A percentile compares a stretch with the other conserved stretches of the same genome.
Evolutionary conservation across 2,888 invertebrate genomes (phyloP).

Genomic region (Aproaerema taeniolella): DNA sequence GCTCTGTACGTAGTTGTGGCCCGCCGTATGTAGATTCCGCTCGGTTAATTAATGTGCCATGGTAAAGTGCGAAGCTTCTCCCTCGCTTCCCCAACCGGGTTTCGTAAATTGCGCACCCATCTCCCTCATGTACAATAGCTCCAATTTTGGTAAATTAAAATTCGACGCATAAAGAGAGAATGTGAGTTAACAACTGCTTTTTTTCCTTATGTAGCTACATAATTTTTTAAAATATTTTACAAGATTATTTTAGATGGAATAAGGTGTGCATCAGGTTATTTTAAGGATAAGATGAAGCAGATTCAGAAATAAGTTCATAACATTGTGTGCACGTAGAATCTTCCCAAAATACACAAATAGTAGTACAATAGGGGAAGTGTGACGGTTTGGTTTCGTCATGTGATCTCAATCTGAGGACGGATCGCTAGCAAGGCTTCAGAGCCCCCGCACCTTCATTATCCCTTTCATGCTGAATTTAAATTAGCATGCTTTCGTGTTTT

Average conservation of each 20-base stretch:
- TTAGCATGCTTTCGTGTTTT: constrained; percentile 69
- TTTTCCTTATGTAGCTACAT: no score
- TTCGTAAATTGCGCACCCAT: constrained; percentile 69
- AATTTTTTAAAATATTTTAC: no score
- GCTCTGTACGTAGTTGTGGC: constrained; percentile 61
- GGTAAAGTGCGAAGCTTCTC: constrained; percentile 65
- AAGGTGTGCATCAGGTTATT: no score
- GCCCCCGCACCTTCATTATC: constrained; percentile 64
- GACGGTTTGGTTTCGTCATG: constrained; percentile 30
- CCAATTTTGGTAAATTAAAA: constrained; percentile 61
- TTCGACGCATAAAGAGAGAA: constrained; percentile 36
- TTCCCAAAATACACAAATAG: no score
- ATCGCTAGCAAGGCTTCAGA: constrained; percentile 32
- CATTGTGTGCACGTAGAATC: no score
- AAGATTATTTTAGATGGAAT: no score
- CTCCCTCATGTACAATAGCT: constrained; percentile 58
- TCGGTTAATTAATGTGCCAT: constrained; percentile 73
- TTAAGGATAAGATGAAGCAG: no score
- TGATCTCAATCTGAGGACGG: constrained; percentile 50
- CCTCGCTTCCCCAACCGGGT: constrained; percentile 54
- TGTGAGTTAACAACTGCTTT: no score
- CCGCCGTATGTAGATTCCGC: constrained; percentile 68
- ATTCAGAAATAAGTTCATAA: no score
- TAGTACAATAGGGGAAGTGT: no score
- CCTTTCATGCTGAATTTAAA: constrained; percentile 77